Percentiles rank a stretch among this genome's conserved stretches.
These are phyloP conservation scores for Sylvilagus bachmani DNA, from an alignment of 2,113 vertebrate species.

Conservation along the genomic window DNA sequence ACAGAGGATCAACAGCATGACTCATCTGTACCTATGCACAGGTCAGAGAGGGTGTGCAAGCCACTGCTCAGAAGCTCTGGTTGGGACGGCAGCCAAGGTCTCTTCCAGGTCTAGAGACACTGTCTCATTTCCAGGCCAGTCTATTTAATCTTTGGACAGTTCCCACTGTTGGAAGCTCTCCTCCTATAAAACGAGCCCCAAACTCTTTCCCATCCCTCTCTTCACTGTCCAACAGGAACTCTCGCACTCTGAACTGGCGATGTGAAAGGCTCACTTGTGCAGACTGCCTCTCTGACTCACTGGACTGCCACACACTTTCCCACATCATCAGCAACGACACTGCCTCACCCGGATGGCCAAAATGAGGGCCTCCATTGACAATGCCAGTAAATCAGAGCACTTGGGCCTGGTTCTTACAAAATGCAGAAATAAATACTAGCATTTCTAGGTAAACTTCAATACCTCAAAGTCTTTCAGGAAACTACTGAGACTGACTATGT, in stretches of 20 bases:
- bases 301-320: neutral
- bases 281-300: neutral
- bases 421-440: no score
- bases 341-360: neutral
- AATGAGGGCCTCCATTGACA: neutral
- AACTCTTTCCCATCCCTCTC: neutral
- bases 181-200: neutral
- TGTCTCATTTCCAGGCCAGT: neutral
- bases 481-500: neutral
- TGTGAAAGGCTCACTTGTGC: neutral
- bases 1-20: accelerated
- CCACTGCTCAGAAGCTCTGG: neutral
- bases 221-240: neutral
- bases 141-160: neutral
- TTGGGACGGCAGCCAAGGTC: neutral
- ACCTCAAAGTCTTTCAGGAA: constrained; percentile 5
- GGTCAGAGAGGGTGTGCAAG: neutral
- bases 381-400: neutral
- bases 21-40: neutral
- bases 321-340: neutral
- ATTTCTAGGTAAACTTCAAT: neutral
- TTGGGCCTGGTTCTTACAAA: neutral
- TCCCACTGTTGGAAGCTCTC: neutral
- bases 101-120: neutral
- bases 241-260: neutral